phyloP scores from a whole-genome alignment of 2,113 vertebrate species.

The Carassius gibelio region DNA sequence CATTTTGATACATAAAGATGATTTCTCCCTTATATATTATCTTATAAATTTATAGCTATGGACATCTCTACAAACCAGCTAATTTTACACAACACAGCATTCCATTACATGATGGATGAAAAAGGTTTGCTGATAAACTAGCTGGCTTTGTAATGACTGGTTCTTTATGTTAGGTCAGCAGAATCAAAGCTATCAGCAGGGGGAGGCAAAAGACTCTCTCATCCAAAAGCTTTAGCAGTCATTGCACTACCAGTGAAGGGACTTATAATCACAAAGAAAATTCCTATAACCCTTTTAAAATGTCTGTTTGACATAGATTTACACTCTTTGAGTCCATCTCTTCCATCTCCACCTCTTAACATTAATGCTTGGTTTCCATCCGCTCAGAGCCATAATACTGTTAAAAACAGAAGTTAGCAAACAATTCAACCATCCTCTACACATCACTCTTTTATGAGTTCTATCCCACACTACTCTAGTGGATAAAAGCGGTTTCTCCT shows the following conservation, averaged over 20 bases:
- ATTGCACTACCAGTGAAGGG: not conserved
- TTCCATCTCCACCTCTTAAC: conserved; percentile 9
- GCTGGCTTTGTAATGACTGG: conserved; percentile 14
- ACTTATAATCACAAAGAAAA: not conserved
- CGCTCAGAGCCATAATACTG: conserved; percentile 5
- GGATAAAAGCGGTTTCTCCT: not conserved
- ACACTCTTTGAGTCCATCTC: not conserved
- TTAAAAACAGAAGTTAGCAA: not conserved
- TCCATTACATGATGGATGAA: not conserved
- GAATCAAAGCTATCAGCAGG: conserved; percentile 10
- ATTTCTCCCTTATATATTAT: not conserved
- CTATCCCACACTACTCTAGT: conserved; percentile 7
- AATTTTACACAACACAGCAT: conserved; percentile 3
- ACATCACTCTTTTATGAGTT: not conserved
- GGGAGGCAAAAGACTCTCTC: conserved; percentile 18
- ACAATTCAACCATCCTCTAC: not conserved
- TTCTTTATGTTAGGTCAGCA: conserved; percentile 23
- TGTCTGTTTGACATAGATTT: not conserved
- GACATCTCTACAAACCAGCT: not conserved
- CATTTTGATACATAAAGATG: not conserved
- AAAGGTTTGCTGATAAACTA: conserved; percentile 19
- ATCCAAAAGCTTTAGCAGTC: not conserved
- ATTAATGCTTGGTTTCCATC: not conserved
- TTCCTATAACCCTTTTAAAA: not conserved
- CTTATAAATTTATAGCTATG: not conserved